Base-by-base conservation (phyloP, 2,113 vertebrate species). In the Eurypyga helias region DNA sequence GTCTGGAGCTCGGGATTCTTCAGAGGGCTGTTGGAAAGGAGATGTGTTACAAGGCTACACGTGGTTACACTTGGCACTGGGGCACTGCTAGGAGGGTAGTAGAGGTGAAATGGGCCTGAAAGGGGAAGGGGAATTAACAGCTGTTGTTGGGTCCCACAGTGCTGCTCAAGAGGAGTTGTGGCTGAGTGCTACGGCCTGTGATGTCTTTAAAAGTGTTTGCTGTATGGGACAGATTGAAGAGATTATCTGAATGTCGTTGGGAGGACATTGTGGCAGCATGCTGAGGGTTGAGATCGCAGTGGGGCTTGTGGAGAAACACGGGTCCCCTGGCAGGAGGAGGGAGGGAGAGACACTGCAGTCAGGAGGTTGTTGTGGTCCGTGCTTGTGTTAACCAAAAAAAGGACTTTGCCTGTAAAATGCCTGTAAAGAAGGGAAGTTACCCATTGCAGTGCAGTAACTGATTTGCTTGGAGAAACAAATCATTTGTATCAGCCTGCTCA, bases 41-140 rank as follows among this genome's bases (percentile, higher is more conserved):
- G 28, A 33, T 6, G 0, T 2, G 19, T 64, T 76, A 14, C 0
- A 0, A 60, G n/a, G 38, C 61, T 72, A 57, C 29, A 18, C 8
- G 0, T 26, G 16, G 20, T 51, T 80, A 19, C 34, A 1, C 51
- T 11, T 2, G 0, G 49, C 41, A 26, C 4, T 25, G 38, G 23
- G 38, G 36, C 26, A 16, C 16, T 66, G 10, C n/a, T 48, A 11
- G 31, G 20, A 41, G 11, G 13, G 5, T 61, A 49, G 36, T 0
- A 58, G 36, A 41, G 34, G 13, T 76, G 70, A 79, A 90, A 87
- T 9, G 18, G 49, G 12, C 11, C 36, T 66, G n/a, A 36, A 58
- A 91, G 45, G 36, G 14, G 34, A 77, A 52, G 16, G 25, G 55
- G 52, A 58, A 28, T 80, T 85, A 72, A 9, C 28, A 65, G 17